phyloP scores from a whole-genome alignment of 2,113 vertebrate genomes.

The Strix uralensis region DNA sequence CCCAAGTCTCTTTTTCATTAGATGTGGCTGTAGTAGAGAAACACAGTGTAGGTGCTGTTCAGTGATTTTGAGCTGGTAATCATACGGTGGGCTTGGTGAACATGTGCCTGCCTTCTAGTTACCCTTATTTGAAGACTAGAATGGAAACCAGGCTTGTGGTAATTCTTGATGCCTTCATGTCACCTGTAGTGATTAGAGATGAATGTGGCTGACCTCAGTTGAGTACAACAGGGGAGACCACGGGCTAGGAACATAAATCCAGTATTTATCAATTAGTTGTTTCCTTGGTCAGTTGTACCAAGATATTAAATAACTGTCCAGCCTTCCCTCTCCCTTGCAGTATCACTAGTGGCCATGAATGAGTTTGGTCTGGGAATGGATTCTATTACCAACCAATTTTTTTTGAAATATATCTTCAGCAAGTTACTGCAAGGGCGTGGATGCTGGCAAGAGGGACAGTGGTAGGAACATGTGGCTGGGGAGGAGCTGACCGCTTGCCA shows the following conservation, averaged over 20 bases:
- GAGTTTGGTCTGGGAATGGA: background rate
- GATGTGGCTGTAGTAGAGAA: background rate
- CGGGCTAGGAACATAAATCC: background rate
- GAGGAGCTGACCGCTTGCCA: background rate
- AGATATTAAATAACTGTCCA: background rate
- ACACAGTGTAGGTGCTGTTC: background rate
- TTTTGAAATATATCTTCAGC: background rate
- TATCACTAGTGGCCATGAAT: background rate
- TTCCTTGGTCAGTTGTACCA: background rate
- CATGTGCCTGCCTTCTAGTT: background rate
- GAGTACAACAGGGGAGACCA: background rate
- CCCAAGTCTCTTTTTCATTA: background rate
- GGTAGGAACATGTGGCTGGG: background rate
- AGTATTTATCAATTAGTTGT: background rate
- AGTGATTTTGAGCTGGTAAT: background rate
- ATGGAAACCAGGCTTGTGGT: background rate
- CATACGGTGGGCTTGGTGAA: background rate
- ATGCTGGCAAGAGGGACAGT: background rate
- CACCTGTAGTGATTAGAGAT: background rate
- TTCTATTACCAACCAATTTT: background rate
- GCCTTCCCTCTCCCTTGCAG: background rate
- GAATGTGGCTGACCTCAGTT: background rate
- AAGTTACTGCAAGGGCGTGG: background rate
- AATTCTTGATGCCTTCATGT: rapidly evolving
- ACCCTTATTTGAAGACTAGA: background rate